Evolutionary conservation across 2,113 vertebrate species (phyloP).

Genomic region (Xenus cinereus): DNA sequence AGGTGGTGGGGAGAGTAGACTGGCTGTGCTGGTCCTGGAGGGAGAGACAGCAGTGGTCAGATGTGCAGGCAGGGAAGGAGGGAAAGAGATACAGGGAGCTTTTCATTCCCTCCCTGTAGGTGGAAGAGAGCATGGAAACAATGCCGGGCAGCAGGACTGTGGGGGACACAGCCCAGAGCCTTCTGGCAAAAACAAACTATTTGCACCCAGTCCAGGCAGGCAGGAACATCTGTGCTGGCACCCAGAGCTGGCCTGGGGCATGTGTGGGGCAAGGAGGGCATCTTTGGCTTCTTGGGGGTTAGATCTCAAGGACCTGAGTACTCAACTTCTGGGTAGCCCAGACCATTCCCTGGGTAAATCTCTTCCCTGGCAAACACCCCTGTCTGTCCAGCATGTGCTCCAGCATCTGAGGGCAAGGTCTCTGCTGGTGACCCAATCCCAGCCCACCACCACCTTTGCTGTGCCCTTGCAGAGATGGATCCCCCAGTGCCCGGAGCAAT

Average conservation of each 20-base stretch:
- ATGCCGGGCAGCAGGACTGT: constrained; percentile 58
- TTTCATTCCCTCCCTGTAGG: constrained; percentile 73
- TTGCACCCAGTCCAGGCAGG: constrained; percentile 5
- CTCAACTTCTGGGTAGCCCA: neutral
- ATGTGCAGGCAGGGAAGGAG: constrained; percentile 4
- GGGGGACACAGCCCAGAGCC: constrained; percentile 60
- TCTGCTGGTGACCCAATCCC: neutral
- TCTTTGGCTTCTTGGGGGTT: neutral
- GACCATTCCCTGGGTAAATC: neutral
- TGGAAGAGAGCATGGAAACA: constrained; percentile 75
- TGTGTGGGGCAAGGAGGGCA: neutral
- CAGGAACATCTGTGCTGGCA: constrained; percentile 51
- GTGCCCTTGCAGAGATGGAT: neutral
- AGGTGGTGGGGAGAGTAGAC: neutral
- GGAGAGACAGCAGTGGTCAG: neutral
- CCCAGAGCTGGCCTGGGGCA: neutral
- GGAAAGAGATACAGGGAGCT: constrained; percentile 52
- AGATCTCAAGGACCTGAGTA: neutral
- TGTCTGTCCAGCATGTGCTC: neutral
- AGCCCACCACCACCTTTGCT: neutral
- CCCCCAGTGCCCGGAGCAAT: neutral
- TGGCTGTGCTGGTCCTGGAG: neutral
- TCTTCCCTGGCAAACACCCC: neutral
- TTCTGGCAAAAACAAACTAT: constrained; percentile 69
- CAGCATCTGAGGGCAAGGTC: neutral